Evolutionary conservation across 2,888 invertebrate genomes (phyloP), one percentile per base, ranked within the genome.

Genomic region (Eutolmus rufibarbis): DNA sequence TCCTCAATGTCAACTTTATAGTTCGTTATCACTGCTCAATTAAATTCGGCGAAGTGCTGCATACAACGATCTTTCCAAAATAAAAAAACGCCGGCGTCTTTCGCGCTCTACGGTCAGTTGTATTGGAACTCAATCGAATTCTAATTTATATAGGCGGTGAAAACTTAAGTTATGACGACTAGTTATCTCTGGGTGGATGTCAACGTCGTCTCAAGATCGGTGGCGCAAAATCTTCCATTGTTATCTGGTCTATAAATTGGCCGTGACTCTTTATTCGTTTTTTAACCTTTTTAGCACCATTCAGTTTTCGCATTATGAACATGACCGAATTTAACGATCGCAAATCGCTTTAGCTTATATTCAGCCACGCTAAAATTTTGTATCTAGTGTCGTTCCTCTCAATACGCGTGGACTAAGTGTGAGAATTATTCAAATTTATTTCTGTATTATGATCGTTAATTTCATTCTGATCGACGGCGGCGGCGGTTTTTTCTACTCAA

Each of bases 181-280:
- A 78, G 40, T 78, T 78, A 78, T 78, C 78, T 78, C 78, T 43
- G 43, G 78, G 78, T 78, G 78, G 78, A 78, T 43, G 78, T 40
- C 43, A 78, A 40, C 43, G 40, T 12, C 66, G 66, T 66, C 28
- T 66, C 66, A 66, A 66, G 12, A 66, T 28, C 28, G 12, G 23
- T 66, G 9, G 23, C 66, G 66, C 78, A 78, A 78, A 78, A 78
- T 40, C 40, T 78, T 78, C 78, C 78, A 78, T 78, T 78, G 8
- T 66, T 23, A 78, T 78, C 12, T 78, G 78, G 0, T 78, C 43
- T 78, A 78, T 78, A 78, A 78, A 78, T 46, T 78, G 76, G 37
- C 78, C 40, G 23, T 78, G 78, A 78, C 78, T 43, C 78, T 78
- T 78, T 40, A 78, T 78, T 78, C 78, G 78, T 78, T 78, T 78